phyloP scores from a whole-genome alignment of 2,113 vertebrate genomes.

The Montifringilla adamsi region DNA sequence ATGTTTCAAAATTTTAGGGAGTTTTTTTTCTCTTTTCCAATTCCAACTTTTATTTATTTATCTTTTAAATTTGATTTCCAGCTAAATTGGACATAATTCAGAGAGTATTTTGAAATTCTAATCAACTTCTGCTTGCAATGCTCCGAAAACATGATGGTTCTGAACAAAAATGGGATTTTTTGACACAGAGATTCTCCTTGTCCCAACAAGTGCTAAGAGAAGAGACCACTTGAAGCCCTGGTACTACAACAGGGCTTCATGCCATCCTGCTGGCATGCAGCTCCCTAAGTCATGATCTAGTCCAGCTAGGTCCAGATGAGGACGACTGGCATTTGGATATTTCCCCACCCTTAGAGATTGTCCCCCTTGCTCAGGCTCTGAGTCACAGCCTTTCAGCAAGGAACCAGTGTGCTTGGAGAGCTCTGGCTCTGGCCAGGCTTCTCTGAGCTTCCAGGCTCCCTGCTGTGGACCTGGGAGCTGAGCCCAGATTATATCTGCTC shows the following conservation, averaged over 20 bases:
- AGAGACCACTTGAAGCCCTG: not conserved
- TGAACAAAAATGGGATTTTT: not conserved
- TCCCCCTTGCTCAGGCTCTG: not conserved
- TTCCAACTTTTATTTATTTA: not conserved
- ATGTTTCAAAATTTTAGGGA: not conserved
- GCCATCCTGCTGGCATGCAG: not conserved
- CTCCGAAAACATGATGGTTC: not conserved
- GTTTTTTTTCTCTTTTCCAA: not conserved
- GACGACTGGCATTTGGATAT: not conserved
- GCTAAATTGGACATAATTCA: not conserved
- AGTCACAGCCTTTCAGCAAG: not conserved
- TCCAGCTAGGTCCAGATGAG: not conserved
- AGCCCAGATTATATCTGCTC: constrained; percentile 60
- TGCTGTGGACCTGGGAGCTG: constrained; percentile 52
- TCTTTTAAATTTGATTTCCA: not conserved
- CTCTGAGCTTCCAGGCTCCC: constrained; percentile 19
- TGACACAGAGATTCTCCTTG: not conserved
- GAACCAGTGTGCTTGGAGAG: not conserved
- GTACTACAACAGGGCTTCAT: not conserved
- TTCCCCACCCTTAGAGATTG: not conserved
- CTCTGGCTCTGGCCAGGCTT: not conserved
- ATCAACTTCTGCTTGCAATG: not conserved
- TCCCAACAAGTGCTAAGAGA: not conserved
- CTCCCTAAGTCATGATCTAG: not conserved
- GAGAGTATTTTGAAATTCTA: not conserved